Evolutionary conservation across 2,888 invertebrate species (phyloP).

Genomic region (Baccha elongata): DNA sequence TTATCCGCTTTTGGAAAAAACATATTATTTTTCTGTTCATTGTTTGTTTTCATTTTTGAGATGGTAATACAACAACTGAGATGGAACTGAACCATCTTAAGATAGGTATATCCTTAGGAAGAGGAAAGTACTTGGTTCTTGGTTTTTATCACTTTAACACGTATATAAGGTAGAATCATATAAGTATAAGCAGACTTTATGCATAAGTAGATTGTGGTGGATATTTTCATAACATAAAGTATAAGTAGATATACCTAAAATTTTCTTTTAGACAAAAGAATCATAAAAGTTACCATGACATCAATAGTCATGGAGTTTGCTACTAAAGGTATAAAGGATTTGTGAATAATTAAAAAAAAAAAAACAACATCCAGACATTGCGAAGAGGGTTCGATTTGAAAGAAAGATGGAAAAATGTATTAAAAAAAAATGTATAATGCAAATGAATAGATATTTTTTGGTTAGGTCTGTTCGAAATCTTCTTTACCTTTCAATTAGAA

Average conservation of each 20-base stretch:
- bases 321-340: too few species aligned
- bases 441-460: too few species aligned
- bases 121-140: conserved; percentile 8
- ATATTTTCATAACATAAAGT: not conserved
- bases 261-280: not conserved
- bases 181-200: not conserved
- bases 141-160: conserved; percentile 1
- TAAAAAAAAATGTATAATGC: too few species aligned
- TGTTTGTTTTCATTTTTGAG: conserved; percentile 33
- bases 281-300: not conserved
- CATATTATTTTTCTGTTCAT: conserved; percentile 4
- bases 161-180: not conserved
- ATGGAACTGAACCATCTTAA: conserved; percentile 11
- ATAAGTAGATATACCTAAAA: too few species aligned
- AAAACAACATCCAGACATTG: too few species aligned
- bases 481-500: too few species aligned
- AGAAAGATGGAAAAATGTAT: too few species aligned
- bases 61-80: conserved; percentile 15
- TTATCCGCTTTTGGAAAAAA: conserved; percentile 15
- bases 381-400: too few species aligned
- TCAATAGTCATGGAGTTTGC: too few species aligned
- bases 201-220: not conserved
- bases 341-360: too few species aligned
- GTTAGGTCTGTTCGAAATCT: too few species aligned
- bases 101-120: not conserved